A percentile compares a stretch with the other conserved stretches of the same genome.
phyloP scores from a whole-genome alignment of 2,797 vertebrate species.

The Coregonus suidteri region DNA sequence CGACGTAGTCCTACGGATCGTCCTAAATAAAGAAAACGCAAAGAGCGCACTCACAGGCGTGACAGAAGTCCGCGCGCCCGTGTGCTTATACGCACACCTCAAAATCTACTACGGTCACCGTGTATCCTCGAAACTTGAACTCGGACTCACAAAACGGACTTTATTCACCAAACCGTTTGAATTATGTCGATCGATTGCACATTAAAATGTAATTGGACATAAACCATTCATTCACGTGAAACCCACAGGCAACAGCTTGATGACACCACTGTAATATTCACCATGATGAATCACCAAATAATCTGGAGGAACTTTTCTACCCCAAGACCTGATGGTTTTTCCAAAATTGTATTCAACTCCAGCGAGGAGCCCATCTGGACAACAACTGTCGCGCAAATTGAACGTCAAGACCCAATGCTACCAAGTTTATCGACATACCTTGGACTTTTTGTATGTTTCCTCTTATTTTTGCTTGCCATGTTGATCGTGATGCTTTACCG shows the following conservation, averaged over 20 bases:
- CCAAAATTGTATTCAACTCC: constrained; percentile 25
- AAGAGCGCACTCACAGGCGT: constrained; percentile 3
- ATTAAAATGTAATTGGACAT: not conserved
- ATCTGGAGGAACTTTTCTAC: constrained; percentile 55
- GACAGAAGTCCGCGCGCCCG: constrained; percentile 9
- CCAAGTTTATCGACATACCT: constrained; percentile 54
- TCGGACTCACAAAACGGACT: not conserved
- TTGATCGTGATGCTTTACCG: constrained; percentile 57
- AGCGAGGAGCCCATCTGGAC: constrained; percentile 42
- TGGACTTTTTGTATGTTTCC: constrained; percentile 54
- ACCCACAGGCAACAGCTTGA: constrained; percentile 9
- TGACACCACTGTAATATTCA: constrained; percentile 9
- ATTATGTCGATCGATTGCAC: not conserved
- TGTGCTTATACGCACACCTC: not conserved
- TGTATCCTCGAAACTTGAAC: not conserved
- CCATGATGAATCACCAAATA: constrained; percentile 46
- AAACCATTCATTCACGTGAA: constrained; percentile 1
- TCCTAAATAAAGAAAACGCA: constrained; percentile 10
- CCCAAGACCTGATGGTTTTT: constrained; percentile 28
- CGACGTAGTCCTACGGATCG: not conserved
- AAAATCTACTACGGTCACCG: not conserved
- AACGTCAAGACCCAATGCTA: constrained; percentile 37
- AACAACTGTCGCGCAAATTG: constrained; percentile 27
- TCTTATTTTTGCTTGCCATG: constrained; percentile 54
- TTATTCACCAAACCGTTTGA: not conserved